Percentiles rank a stretch among this genome's conserved stretches.
These are phyloP conservation scores for Tromatobia lineatoria DNA, from an alignment of 2,888 invertebrate genomes.

Conservation along the genomic window DNA sequence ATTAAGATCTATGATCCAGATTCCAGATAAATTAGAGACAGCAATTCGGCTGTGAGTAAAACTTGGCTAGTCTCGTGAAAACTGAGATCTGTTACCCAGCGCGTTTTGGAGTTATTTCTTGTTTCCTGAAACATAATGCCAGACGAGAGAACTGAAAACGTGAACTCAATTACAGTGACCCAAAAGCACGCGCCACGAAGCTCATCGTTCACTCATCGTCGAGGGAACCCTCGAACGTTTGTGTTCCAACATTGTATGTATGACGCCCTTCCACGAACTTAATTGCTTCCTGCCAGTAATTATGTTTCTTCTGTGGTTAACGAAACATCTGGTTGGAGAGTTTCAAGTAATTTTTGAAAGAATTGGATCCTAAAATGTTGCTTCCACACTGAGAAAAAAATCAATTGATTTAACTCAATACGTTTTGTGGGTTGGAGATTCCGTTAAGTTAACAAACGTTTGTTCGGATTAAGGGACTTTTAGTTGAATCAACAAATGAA, in stretches of 20 bases:
- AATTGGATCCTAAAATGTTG: neutral
- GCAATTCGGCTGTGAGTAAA: conserved; percentile 4
- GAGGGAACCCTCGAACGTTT: neutral
- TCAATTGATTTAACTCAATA: too few relatives aligned
- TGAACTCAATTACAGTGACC: conserved; percentile 63
- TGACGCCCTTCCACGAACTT: conserved; percentile 34
- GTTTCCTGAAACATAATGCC: conserved; percentile 61
- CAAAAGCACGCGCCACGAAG: conserved; percentile 50
- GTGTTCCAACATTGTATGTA: conserved; percentile 6
- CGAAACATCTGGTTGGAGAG: conserved; percentile 53
- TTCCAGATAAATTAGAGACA: conserved; percentile 57
- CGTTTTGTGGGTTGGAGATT: too few relatives aligned
- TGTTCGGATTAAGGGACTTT: too few relatives aligned
- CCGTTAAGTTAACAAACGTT: too few relatives aligned
- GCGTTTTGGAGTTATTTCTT: conserved; percentile 24
- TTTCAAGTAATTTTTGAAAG: conserved; percentile 23
- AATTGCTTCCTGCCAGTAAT: conserved; percentile 60
- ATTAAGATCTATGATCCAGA: conserved; percentile 54
- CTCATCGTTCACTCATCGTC: conserved; percentile 57
- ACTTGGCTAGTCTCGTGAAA: conserved; percentile 51
- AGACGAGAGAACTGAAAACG: conserved; percentile 49
- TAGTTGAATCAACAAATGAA: too few relatives aligned
- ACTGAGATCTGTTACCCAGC: conserved; percentile 25
- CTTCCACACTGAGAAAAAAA: too few relatives aligned
- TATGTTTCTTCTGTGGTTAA: conserved; percentile 44